Percentiles rank a stretch among this genome's conserved stretches.
phyloP scores from a whole-genome alignment of 2,797 vertebrate genomes.

The Capromys pilorides region DNA sequence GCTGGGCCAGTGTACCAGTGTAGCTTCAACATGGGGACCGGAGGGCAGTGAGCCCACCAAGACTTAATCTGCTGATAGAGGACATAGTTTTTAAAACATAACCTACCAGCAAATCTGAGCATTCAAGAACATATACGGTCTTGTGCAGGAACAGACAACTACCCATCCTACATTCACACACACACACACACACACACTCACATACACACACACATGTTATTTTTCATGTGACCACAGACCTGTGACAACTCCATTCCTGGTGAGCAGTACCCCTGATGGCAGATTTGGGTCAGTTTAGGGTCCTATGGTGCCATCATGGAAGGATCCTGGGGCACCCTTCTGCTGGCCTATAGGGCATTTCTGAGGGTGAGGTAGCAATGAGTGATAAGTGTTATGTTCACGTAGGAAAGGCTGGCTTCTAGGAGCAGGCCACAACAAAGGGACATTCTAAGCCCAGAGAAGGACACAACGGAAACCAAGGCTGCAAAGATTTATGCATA shows the following conservation, averaged over 20 bases:
- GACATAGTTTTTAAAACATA: slow-evolving; percentile 19
- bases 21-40: background rate
- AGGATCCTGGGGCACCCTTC: background rate
- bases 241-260: background rate
- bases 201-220: background rate
- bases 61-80: background rate
- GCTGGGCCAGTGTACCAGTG: background rate
- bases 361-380: background rate
- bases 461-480: background rate
- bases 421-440: background rate
- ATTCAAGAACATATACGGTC: background rate
- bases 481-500: background rate
- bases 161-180: background rate
- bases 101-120: slow-evolving; percentile 3
- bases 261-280: background rate
- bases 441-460: background rate
- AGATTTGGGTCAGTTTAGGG: background rate
- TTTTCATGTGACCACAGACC: background rate
- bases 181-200: background rate
- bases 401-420: background rate
- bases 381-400: background rate
- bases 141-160: slow-evolving; percentile 22
- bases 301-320: background rate
- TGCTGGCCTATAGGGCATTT: background rate
- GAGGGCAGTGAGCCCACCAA: no score